phyloP scores from a whole-genome alignment of 2,113 vertebrate species.

The Colistium nudipinnis region DNA sequence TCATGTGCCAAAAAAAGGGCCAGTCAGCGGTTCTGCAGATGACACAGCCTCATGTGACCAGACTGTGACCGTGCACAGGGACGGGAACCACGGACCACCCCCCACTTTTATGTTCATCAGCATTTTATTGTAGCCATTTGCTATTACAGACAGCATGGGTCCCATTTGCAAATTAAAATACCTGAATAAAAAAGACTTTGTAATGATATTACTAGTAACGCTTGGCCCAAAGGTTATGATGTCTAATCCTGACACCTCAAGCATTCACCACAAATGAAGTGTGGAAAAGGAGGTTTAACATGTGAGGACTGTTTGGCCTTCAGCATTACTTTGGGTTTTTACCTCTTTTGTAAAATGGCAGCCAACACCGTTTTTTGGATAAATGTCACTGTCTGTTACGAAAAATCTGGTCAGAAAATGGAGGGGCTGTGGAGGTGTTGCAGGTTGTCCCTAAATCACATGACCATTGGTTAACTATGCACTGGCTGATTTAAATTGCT shows the following conservation, averaged over 20 bases:
- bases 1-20: conserved; percentile 31
- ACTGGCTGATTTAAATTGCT: not conserved
- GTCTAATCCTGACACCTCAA: not conserved
- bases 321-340: not conserved
- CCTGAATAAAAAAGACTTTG: too few species aligned
- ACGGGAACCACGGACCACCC: not conserved
- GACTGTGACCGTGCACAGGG: not conserved
- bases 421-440: not conserved
- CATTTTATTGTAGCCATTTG: too few species aligned
- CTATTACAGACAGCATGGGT: too few species aligned
- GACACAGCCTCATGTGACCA: conserved; percentile 42
- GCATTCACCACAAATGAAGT: not conserved
- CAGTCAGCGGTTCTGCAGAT: conserved; percentile 28
- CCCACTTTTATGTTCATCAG: not conserved
- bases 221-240: too few species aligned
- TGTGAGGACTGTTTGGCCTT: not conserved
- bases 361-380: not conserved
- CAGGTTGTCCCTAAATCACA: not conserved
- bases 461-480: not conserved
- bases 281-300: not conserved
- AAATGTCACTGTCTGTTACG: not conserved
- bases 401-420: not conserved
- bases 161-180: not conserved
- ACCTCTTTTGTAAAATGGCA: not conserved
- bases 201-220: too few species aligned